Conservation (phyloP, 1,140 invertebrate species). For the Reticulitermes speratus region DNA sequence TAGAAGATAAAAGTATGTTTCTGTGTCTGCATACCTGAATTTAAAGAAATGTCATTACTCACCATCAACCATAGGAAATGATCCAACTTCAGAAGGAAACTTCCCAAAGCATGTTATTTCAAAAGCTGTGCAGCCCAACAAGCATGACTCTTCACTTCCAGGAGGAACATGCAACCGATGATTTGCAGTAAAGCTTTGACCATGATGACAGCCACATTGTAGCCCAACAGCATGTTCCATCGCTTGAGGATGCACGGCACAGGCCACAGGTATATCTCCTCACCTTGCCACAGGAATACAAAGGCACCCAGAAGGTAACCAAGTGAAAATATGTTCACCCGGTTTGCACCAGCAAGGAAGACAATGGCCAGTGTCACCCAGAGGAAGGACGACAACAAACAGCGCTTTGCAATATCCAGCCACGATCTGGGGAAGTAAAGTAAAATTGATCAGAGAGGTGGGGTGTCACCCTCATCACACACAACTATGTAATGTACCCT, state of each 20-base stretch:
- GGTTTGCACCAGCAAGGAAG: slow-evolving; percentile 89
- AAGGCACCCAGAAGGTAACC: slow-evolving; percentile 96
- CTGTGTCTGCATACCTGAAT: no score
- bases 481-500: no score
- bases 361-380: slow-evolving; percentile 94
- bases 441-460: slow-evolving; percentile 14
- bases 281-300: slow-evolving; percentile 95
- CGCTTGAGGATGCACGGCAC: slow-evolving; percentile 76
- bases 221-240: slow-evolving; percentile 89
- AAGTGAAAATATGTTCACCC: slow-evolving; percentile 91
- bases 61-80: background rate
- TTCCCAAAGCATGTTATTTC: slow-evolving; percentile 79
- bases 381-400: slow-evolving; percentile 81
- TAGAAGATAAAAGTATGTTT: no score
- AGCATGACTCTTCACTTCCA: slow-evolving; percentile 58
- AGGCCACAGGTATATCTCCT: slow-evolving; percentile 88
- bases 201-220: slow-evolving; percentile 87
- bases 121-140: slow-evolving; percentile 90
- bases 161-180: slow-evolving; percentile 83
- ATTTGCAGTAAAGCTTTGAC: slow-evolving; percentile 84
- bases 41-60: background rate
- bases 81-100: background rate
- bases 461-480: slow-evolving; percentile 35
- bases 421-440: slow-evolving; percentile 62
- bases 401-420: slow-evolving; percentile 84